Base-by-base conservation (phyloP, 2,113 vertebrate species). In the Elgaria multicarinata region DNA sequence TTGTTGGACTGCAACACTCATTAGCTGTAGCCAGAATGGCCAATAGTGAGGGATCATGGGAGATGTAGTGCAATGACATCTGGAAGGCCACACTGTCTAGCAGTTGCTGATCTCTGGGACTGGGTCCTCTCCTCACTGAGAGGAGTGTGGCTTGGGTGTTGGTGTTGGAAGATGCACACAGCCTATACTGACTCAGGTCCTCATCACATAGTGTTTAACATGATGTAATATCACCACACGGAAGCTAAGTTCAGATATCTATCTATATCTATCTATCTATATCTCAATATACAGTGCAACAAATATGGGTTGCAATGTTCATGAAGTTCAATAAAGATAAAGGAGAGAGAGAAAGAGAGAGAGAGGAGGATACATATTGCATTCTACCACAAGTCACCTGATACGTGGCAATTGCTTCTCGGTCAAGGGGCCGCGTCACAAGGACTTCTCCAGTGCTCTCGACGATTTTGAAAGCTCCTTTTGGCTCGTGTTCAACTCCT, bases 401-500 rank as follows among this genome's bases (percentile, higher is more conserved):
- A 31, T 99, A 99, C 72, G 95, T 97, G 75, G 98, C 97, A 28
- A 97, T 97, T 20, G 87, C 94, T 96, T 99, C 99, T 86, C 99
- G 97, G 94, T 99, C 98, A 69, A 99, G 96, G 72, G 97, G 91
- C 80, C 97, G 97, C 74, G 98, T 99, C 95, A 99, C 99, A 0
- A 97, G 98, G 90, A 99, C 97, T 0, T 98, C 98, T 90, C 99
- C 99, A 0, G 94, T 98, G 93, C 98, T 96, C 78, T 97, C 98
- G 93, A 98, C 98, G 95, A 99, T 99, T 93, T 95, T 97, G 96
- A 99, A 99, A 91, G 98, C 95, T 89, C 98, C 99, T 95, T 96
- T 99, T 10, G 99, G 99, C 71, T 99, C 98, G 95, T 98, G 98
- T 96, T 99, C 99, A 9, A 98, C 98, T 62, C 99, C 99, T 33